phyloP scores from a whole-genome alignment of 2,888 invertebrate species.

The Agrochola circellaris region DNA sequence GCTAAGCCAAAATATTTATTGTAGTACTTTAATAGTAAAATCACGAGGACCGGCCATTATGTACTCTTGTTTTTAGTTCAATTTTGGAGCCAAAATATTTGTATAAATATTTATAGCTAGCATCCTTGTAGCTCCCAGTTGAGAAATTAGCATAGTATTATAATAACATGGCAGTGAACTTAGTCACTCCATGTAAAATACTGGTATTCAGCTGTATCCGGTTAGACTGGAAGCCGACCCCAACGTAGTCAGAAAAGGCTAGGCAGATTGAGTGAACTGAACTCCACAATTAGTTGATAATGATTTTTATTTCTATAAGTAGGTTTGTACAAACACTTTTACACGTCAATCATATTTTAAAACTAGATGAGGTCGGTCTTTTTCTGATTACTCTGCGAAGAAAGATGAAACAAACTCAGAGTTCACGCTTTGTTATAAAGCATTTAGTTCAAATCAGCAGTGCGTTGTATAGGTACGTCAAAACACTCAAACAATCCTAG shows the following conservation, averaged over 20 bases:
- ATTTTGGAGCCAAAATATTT: constrained; percentile 37
- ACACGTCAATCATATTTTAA: too few relatives aligned
- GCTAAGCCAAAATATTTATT: constrained; percentile 48
- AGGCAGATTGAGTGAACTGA: neutral
- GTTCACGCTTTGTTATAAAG: neutral
- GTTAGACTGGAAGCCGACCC: too few relatives aligned
- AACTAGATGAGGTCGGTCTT: too few relatives aligned
- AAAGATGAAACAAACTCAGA: too few relatives aligned
- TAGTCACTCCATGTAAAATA: too few relatives aligned
- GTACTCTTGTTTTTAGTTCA: constrained; percentile 37
- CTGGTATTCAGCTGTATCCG: too few relatives aligned
- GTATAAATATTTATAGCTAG: neutral
- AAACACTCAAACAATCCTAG: neutral
- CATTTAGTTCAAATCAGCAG: neutral
- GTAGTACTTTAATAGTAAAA: constrained; percentile 42
- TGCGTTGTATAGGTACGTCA: neutral
- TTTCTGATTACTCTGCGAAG: too few relatives aligned
- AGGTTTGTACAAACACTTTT: too few relatives aligned
- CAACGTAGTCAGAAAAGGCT: too few relatives aligned
- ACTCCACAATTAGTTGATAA: too few relatives aligned
- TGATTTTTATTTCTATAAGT: too few relatives aligned
- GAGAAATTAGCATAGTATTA: neutral
- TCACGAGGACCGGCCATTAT: constrained; percentile 45
- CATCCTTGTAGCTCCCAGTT: constrained; percentile 1
- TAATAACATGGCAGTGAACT: neutral